Evolutionary conservation across 2,888 invertebrate species (phyloP).

Genomic region (Pristionchus maxplancki): DNA sequence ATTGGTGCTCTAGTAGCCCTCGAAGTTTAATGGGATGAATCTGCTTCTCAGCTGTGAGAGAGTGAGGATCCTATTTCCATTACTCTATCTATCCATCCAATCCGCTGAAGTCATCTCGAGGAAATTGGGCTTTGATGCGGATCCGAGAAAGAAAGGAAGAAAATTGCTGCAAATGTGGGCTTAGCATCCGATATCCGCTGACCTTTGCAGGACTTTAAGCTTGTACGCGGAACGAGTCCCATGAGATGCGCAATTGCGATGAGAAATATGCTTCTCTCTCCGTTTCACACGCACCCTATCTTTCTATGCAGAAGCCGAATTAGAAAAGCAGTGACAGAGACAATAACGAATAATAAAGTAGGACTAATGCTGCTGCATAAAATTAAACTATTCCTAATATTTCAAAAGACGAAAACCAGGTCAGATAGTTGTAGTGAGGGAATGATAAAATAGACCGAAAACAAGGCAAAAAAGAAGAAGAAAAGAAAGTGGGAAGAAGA

Average conservation of each 20-base stretch:
- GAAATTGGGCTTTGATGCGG: conserved; percentile 2
- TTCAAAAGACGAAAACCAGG: no score
- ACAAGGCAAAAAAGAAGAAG: not conserved
- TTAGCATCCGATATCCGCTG: not conserved
- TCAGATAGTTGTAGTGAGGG: no score
- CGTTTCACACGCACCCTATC: not conserved
- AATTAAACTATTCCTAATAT: not conserved
- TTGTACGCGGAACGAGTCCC: not conserved
- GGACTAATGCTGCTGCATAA: not conserved
- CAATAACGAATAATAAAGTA: not conserved
- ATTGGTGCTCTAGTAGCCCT: not conserved
- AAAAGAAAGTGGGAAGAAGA: conserved; percentile 29
- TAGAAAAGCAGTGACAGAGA: not conserved
- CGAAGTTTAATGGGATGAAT: conserved; percentile 32
- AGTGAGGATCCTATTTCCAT: conserved; percentile 9
- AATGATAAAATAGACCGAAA: not conserved
- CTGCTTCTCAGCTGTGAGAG: conserved; percentile 1
- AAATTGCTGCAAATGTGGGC: not conserved
- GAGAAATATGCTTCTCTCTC: not conserved
- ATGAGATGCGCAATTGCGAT: not conserved
- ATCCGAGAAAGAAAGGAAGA: not conserved
- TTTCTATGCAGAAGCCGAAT: not conserved
- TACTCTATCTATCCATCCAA: conserved; percentile 8
- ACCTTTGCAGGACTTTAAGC: not conserved
- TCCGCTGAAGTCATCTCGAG: not conserved